These are phyloP conservation scores for Balaeniceps rex DNA, from an alignment of 2,113 vertebrate genomes.

Conservation along the genomic window DNA sequence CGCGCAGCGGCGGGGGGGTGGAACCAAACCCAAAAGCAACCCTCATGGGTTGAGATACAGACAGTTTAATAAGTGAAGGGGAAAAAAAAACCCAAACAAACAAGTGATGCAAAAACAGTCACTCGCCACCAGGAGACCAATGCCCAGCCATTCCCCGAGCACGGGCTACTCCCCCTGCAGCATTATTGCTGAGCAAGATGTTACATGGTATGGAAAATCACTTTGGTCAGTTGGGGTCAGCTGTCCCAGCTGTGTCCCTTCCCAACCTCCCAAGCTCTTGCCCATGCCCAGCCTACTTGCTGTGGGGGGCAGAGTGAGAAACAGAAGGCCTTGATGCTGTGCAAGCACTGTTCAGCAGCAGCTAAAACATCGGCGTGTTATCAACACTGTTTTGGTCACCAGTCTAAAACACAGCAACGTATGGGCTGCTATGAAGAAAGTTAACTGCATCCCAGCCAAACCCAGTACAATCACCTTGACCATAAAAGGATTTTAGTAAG, in stretches of 20 bases:
- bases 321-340: not conserved
- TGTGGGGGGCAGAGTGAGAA: not conserved
- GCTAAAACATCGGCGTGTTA: not conserved
- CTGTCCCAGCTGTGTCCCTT: not conserved
- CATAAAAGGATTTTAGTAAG: not conserved
- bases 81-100: too few relatives aligned
- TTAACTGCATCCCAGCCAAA: not conserved
- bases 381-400: not conserved
- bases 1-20: not conserved
- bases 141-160: not conserved
- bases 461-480: not conserved
- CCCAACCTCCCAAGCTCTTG: not conserved
- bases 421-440: not conserved
- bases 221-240: not conserved
- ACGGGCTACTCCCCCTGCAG: not conserved
- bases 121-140: not conserved
- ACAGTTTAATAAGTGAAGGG: not conserved
- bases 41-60: not conserved
- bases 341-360: not conserved
- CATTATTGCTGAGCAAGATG: not conserved
- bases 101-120: not conserved
- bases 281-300: not conserved
- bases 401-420: not conserved
- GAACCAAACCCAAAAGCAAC: not conserved
- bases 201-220: not conserved